These are phyloP conservation scores for Danaus plexippus DNA, from an alignment of 1,140 invertebrate species.

Conservation along the genomic window DNA sequence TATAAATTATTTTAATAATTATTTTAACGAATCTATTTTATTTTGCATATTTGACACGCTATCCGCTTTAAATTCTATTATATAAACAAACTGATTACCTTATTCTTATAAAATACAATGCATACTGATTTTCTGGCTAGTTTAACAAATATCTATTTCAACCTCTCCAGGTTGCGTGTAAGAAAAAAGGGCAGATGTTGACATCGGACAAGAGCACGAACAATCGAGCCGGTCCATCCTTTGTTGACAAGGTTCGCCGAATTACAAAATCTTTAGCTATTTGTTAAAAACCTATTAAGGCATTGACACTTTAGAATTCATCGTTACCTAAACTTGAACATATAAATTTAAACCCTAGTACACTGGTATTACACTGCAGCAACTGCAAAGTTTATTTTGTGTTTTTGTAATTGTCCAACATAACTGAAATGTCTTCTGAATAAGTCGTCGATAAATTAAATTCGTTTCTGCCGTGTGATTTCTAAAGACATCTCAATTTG, in stretches of 20 bases:
- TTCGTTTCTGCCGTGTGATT: slow-evolving; percentile 64
- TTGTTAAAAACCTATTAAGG: slow-evolving; percentile 67
- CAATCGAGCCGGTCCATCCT: slow-evolving; percentile 47
- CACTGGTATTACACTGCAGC: slow-evolving; percentile 10
- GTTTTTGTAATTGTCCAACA: slow-evolving; percentile 55
- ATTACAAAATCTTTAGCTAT: slow-evolving; percentile 69
- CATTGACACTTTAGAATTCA: slow-evolving; percentile 52
- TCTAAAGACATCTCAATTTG: slow-evolving; percentile 66
- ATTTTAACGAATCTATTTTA: too few species aligned
- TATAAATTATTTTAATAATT: too few species aligned
- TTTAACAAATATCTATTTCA: slow-evolving; percentile 69
- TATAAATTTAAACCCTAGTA: slow-evolving; percentile 22
- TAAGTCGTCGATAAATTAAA: slow-evolving; percentile 69
- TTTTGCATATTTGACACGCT: slow-evolving; percentile 10
- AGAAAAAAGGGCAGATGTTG: slow-evolving; percentile 66
- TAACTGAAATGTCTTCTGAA: slow-evolving; percentile 53
- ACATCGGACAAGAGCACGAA: slow-evolving; percentile 43
- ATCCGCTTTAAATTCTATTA: slow-evolving; percentile 38
- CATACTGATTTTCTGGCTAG: slow-evolving; percentile 66
- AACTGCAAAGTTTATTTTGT: slow-evolving; percentile 23
- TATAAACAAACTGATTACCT: slow-evolving; percentile 54
- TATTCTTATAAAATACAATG: slow-evolving; percentile 52
- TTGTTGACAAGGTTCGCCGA: slow-evolving; percentile 65
- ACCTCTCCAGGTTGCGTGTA: slow-evolving; percentile 33
- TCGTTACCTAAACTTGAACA: slow-evolving; percentile 17